These are phyloP conservation scores for Helicoverpa armigera DNA, from an alignment of 1,140 invertebrate species.

Conservation along the genomic window DNA sequence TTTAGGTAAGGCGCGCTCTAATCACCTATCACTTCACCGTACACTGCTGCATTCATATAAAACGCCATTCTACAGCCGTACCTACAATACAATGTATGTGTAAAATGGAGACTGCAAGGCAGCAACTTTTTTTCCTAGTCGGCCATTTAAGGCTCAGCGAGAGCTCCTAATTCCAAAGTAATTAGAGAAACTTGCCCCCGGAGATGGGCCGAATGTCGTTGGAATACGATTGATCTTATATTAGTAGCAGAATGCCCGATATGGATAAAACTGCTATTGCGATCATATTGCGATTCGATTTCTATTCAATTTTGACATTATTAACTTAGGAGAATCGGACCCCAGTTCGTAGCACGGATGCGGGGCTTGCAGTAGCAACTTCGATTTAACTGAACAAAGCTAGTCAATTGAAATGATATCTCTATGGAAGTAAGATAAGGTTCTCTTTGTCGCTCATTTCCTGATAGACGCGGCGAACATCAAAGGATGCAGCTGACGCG, in stretches of 20 bases:
- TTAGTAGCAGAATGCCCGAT: no score
- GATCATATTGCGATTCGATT: no score
- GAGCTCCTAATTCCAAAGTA: slow-evolving; percentile 73
- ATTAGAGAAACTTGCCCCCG: slow-evolving; percentile 70
- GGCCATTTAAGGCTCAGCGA: slow-evolving; percentile 65
- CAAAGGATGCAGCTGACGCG: not conserved
- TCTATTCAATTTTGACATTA: no score
- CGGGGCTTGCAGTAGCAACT: no score
- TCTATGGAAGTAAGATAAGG: not conserved
- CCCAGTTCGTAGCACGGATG: no score
- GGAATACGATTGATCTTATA: no score
- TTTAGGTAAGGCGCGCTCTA: not conserved
- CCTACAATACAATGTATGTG: slow-evolving; percentile 20
- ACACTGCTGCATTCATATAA: slow-evolving; percentile 25
- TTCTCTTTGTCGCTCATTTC: not conserved
- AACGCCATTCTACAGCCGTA: not conserved
- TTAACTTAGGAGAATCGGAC: no score
- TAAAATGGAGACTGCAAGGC: not conserved
- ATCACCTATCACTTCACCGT: not conserved
- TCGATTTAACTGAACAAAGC: no score
- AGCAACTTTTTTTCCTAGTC: slow-evolving; percentile 62
- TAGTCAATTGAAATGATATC: no score
- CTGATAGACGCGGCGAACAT: not conserved
- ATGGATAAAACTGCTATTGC: no score
- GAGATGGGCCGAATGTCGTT: slow-evolving; percentile 48